Conservation (phyloP, 2,113 vertebrate species). For the Gracilinanus agilis region DNA sequence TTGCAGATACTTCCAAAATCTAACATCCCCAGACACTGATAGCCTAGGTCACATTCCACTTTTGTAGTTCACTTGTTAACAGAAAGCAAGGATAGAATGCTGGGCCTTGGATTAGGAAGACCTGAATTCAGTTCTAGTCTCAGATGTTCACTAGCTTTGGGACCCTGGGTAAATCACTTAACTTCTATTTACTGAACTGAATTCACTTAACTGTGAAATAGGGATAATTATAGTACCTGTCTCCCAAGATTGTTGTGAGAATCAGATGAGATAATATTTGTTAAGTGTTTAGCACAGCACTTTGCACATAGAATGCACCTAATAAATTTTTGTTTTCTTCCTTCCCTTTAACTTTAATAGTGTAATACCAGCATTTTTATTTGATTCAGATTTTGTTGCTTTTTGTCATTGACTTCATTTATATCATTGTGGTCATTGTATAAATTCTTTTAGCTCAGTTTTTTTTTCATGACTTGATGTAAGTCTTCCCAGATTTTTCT, state of each 20-base stretch:
- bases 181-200: background rate
- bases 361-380: background rate
- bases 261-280: background rate
- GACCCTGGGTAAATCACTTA: background rate
- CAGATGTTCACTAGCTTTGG: background rate
- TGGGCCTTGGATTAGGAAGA: background rate
- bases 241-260: background rate
- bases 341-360: background rate
- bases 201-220: background rate
- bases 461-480: background rate
- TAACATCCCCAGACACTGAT: background rate
- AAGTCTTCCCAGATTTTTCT: background rate
- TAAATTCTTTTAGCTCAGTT: background rate
- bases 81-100: background rate
- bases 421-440: background rate
- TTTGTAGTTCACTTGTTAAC: background rate
- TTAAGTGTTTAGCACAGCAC: background rate
- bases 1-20: background rate
- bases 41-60: background rate
- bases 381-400: background rate
- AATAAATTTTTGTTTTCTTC: background rate
- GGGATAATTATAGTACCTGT: background rate
- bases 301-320: background rate
- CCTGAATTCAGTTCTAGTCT: background rate
- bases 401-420: background rate